A percentile compares a stretch with the other conserved stretches of the same genome.
phyloP scores from a whole-genome alignment of 2,888 invertebrate species.

The Notodonta ziczac region DNA sequence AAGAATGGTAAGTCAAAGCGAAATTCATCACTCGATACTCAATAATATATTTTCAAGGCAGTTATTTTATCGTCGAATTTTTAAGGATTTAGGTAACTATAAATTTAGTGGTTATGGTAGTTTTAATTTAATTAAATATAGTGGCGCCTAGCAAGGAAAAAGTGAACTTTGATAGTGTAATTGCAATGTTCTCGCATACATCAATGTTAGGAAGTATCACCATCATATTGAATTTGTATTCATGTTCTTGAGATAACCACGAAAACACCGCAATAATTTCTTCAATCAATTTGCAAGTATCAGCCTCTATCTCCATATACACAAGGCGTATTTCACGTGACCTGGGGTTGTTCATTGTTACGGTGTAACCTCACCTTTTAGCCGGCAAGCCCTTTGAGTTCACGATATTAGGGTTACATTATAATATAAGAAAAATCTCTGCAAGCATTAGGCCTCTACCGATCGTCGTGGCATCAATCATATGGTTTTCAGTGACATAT shows the following conservation, averaged over 20 bases:
- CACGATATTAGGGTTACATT: conserved; percentile 25
- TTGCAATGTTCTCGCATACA: no score
- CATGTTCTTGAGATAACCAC: no score
- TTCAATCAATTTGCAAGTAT: not conserved
- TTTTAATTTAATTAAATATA: no score
- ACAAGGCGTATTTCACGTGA: conserved; percentile 1
- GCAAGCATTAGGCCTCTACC: conserved; percentile 23
- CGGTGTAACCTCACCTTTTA: conserved; percentile 11
- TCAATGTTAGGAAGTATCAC: no score
- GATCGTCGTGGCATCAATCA: conserved; percentile 41
- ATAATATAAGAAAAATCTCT: conserved; percentile 32
- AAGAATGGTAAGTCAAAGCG: conserved; percentile 16
- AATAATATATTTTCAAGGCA: conserved; percentile 17
- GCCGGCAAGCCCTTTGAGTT: conserved; percentile 22
- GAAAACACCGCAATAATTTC: not conserved
- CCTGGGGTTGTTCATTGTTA: conserved; percentile 14
- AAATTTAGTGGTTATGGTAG: not conserved
- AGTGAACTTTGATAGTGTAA: no score
- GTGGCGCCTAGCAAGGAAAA: no score
- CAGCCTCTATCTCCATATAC: not conserved
- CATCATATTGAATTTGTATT: no score
- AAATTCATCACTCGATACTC: conserved; percentile 17
- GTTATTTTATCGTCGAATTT: conserved; percentile 18
- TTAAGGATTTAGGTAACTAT: not conserved
- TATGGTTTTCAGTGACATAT: conserved; percentile 36